phyloP scores from a whole-genome alignment of 2,113 vertebrate species.

The Calyptommatus sinebrachiatus region DNA sequence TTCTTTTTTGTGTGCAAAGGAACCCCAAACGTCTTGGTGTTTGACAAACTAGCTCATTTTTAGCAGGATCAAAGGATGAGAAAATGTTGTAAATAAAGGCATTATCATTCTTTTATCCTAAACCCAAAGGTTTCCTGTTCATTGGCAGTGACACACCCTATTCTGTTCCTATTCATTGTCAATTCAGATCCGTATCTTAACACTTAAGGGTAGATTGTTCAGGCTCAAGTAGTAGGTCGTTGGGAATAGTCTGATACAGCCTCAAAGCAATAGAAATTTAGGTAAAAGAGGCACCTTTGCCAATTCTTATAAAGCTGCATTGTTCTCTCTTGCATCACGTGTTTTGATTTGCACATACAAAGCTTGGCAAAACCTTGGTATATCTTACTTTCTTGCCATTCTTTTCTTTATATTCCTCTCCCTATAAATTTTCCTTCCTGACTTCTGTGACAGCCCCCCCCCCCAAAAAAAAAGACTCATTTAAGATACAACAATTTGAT shows the following conservation, averaged over 20 bases:
- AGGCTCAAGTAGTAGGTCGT: neutral
- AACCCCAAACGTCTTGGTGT: no score
- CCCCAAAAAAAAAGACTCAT: neutral
- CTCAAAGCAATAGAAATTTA: neutral
- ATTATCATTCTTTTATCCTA: neutral
- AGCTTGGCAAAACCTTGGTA: conserved; percentile 10
- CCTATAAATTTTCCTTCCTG: neutral
- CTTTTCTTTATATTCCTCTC: conserved; percentile 5
- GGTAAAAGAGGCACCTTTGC: neutral
- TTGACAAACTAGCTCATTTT: no score
- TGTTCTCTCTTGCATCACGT: neutral
- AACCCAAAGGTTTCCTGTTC: neutral
- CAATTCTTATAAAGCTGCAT: conserved; percentile 13
- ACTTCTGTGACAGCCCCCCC: conserved; percentile 15
- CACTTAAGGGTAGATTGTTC: conserved; percentile 22
- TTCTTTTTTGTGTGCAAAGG: no score
- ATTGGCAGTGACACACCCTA: neutral
- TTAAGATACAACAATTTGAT: no score
- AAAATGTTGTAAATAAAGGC: conserved; percentile 40
- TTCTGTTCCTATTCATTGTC: conserved; percentile 24
- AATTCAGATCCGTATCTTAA: conserved; percentile 28
- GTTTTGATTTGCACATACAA: conserved; percentile 1
- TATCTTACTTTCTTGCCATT: neutral
- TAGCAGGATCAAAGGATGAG: no score
- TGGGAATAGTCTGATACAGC: neutral